Evolutionary conservation across 2,797 vertebrate species (phyloP).

Genomic region (Micromesistius poutassou): DNA sequence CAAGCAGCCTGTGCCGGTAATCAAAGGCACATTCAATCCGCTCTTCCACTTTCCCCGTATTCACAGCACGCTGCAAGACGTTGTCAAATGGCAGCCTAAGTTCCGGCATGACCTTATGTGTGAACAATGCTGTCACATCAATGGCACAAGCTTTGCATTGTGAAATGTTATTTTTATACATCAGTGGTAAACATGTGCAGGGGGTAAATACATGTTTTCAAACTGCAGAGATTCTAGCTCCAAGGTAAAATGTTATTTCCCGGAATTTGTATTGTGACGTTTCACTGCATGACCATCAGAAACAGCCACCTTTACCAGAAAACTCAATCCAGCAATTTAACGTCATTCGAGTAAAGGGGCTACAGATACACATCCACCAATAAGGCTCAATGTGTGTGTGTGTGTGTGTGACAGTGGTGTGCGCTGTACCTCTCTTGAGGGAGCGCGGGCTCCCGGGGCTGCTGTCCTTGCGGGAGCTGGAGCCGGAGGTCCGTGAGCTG

Average conservation of each 20-base stretch:
- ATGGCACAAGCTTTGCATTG: background rate
- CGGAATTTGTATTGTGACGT: background rate
- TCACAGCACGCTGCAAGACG: background rate
- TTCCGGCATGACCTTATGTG: background rate
- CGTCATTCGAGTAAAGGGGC: background rate
- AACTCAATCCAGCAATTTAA: background rate
- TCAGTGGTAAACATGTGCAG: too few species aligned
- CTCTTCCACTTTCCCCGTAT: background rate
- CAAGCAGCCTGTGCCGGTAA: background rate
- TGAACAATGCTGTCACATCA: background rate
- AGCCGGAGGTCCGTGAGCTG: constrained; percentile 79
- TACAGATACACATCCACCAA: background rate
- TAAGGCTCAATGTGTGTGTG: background rate
- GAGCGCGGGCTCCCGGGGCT: constrained; percentile 84
- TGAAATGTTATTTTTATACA: too few species aligned
- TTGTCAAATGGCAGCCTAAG: background rate
- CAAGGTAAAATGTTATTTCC: too few species aligned
- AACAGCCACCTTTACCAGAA: background rate
- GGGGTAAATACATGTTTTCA: background rate
- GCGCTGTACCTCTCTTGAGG: constrained; percentile 84
- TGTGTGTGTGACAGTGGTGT: background rate
- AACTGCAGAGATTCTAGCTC: too few species aligned
- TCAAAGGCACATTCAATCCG: background rate
- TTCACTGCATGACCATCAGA: background rate
- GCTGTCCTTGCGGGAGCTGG: constrained; percentile 79